Evolutionary conservation across 2,797 vertebrate species (phyloP), one percentile per base, ranked within the genome.

Genomic region (Pterois miles): DNA sequence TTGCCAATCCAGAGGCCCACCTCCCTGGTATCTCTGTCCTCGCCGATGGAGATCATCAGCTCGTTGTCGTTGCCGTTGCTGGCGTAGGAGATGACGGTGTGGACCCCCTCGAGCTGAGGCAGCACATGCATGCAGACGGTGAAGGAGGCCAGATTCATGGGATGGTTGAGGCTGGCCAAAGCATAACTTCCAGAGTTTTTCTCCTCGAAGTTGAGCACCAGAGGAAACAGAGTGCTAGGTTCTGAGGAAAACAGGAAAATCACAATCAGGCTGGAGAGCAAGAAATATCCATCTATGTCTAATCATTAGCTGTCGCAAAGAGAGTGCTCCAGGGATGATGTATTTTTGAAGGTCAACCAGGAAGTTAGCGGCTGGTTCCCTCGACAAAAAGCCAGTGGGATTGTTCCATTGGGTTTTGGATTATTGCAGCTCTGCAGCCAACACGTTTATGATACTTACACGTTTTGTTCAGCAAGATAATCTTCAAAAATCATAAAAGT

Each of bases 21-120:
- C 10, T 94, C 93, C 2, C n/a, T 88, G 0, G 18, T n/a, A 0
- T 75, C 48, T 5, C 63, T 20, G 58, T 90, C 83, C 25, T 88
- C 20, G 7, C 91, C 90, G 34, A 97, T 83, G 0, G 91, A 95
- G 87, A 96, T 82, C 84, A 84, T 78, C 29, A 97, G 91, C 89
- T 98, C 96, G 0, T 95, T 96, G 46, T 96, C 94, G 0, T 80
- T 91, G 9, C 86, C 80, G 1, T 58, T 63, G 0, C 91, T 95
- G 81, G 95, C 92, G 74, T 97, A 98, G 58, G 95, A 96, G 50
- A 98, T 77, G 50, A 96, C 65, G 0, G 95, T 96, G 84, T 96
- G 93, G 43, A 85, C 64, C 3, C 91, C 90, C 1, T n/a, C 2
- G 0, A 33, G 46, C 8, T 78, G 80, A n/a, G 86, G 81, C n/a